Percentiles rank a stretch among this genome's conserved stretches.
These are phyloP conservation scores for Acrobasis repandana DNA, from an alignment of 2,888 invertebrate species.

Conservation along the genomic window DNA sequence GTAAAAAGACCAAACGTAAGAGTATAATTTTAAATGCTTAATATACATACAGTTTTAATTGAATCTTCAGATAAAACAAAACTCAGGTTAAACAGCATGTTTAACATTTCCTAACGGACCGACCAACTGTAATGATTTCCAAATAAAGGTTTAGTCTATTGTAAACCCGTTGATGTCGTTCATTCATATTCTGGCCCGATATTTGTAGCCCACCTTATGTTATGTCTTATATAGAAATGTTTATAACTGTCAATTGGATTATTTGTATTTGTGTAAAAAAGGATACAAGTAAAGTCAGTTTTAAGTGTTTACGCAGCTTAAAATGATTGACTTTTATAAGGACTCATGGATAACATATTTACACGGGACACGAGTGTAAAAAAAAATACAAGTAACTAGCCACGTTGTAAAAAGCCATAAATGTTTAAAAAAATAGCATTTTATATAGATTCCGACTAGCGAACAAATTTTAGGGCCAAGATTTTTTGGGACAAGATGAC, in stretches of 20 bases:
- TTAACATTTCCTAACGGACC: conserved; percentile 15
- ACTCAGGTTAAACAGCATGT: background rate
- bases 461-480: background rate
- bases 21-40: no score
- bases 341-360: no score
- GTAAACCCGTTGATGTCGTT: background rate
- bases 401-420: no score
- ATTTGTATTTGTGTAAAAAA: background rate
- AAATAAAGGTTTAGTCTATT: conserved; percentile 12
- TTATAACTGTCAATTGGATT: background rate
- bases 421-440: no score
- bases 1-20: no score
- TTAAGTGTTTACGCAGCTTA: background rate
- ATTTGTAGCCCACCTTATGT: background rate
- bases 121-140: conserved; percentile 12
- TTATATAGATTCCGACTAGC: background rate
- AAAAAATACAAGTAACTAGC: no score
- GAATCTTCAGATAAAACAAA: background rate
- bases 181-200: conserved; percentile 5
- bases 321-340: no score
- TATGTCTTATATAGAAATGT: no score
- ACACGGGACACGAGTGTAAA: background rate
- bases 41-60: background rate
- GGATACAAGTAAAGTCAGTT: no score
- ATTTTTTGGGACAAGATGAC: conserved; percentile 7